These are phyloP conservation scores for Tupaia tana DNA, from an alignment of 2,113 vertebrate genomes.

Conservation along the genomic window DNA sequence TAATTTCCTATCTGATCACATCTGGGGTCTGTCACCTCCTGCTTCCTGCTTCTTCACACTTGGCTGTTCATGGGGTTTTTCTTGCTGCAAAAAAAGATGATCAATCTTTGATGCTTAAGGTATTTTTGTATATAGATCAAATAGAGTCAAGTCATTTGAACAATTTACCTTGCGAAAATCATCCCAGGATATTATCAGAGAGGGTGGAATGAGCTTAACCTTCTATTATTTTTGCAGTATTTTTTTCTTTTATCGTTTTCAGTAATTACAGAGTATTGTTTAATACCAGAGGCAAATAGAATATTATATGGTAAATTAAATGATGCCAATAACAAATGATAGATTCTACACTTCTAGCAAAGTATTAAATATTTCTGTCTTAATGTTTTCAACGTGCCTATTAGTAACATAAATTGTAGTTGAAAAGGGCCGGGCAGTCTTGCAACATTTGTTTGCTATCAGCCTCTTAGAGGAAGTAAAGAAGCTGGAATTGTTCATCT, in stretches of 20 bases:
- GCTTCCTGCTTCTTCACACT: background rate
- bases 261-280: background rate
- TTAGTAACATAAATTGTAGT: conserved; percentile 22
- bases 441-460: conserved; percentile 44
- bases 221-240: conserved; percentile 44
- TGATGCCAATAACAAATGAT: background rate
- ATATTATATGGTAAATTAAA: conserved; percentile 30
- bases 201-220: background rate
- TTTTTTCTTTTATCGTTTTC: conserved; percentile 49
- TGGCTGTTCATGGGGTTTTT: background rate
- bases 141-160: conserved; percentile 34
- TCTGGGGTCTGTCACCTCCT: conserved; percentile 11
- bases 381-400: background rate
- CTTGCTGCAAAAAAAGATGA: background rate
- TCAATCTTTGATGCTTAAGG: conserved; percentile 9
- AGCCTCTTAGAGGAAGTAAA: conserved; percentile 49
- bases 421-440: background rate
- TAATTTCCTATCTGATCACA: conserved; percentile 2
- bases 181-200: conserved; percentile 42
- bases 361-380: conserved; percentile 27
- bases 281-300: conserved; percentile 9
- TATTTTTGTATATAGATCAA: background rate
- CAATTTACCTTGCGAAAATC: background rate
- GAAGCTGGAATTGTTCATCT: conserved; percentile 52
- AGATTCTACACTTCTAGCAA: conserved; percentile 26